A percentile compares a stretch with the other conserved stretches of the same genome.
Conservation (phyloP, 2,797 vertebrate species). For the Gymnodraco acuticeps region DNA sequence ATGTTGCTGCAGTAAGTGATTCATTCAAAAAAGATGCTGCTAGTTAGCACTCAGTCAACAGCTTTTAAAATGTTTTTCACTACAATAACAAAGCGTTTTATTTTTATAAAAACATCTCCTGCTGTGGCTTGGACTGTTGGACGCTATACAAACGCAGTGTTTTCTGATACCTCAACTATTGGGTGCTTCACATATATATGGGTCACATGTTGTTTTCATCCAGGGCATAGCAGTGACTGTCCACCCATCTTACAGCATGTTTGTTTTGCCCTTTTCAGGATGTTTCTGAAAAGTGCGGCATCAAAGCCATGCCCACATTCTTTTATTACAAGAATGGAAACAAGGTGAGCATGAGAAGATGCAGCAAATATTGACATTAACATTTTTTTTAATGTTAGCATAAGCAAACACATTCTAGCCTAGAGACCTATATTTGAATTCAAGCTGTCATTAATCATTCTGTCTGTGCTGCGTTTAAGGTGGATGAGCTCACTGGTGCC, state of each 20-base stretch:
- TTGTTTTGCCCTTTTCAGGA: slow-evolving; percentile 82
- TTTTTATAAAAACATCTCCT: too few species aligned
- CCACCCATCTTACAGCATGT: neutral
- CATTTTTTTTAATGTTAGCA: neutral
- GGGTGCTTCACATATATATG: neutral
- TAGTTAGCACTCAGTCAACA: neutral
- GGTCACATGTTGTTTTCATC: too few species aligned
- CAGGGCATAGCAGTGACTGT: neutral
- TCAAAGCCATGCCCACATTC: slow-evolving; percentile 94
- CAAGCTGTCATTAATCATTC: neutral
- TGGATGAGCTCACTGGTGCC: slow-evolving; percentile 86
- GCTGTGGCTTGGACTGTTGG: too few species aligned
- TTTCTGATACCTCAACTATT: neutral
- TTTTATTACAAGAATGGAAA: slow-evolving; percentile 87
- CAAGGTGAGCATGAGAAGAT: slow-evolving; percentile 77
- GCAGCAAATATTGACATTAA: neutral
- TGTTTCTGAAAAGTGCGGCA: slow-evolving; percentile 77
- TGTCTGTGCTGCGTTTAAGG: slow-evolving; percentile 74
- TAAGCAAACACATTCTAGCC: neutral
- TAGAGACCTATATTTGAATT: neutral
- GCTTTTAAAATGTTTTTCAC: neutral
- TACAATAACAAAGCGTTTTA: neutral
- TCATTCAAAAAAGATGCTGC: neutral
- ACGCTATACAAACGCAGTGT: too few species aligned
- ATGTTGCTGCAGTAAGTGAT: slow-evolving; percentile 86